A percentile compares a stretch with the other conserved stretches of the same genome.
phyloP scores from a whole-genome alignment of 2,888 invertebrate species.

The Saturnia pavonia region DNA sequence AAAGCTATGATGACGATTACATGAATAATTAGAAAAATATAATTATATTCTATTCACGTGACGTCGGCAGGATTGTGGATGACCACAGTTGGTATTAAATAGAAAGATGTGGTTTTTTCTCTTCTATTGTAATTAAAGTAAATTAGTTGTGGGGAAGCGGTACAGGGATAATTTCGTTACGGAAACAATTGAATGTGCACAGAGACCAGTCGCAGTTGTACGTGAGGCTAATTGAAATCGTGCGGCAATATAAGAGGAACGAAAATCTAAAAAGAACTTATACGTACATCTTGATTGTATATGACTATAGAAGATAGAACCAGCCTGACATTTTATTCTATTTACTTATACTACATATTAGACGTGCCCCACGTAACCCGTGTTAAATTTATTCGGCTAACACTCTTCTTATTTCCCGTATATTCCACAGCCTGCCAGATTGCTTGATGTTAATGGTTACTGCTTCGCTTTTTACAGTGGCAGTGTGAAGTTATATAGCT shows the following conservation, averaged over 20 bases:
- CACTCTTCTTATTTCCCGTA: too few species aligned
- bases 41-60: too few species aligned
- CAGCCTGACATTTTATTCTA: background rate
- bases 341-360: background rate
- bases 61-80: too few species aligned
- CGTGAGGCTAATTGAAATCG: slow-evolving; percentile 34
- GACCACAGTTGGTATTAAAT: too few species aligned
- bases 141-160: slow-evolving; percentile 15
- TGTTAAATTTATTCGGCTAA: too few species aligned
- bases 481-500: too few species aligned
- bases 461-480: too few species aligned
- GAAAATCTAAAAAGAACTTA: background rate
- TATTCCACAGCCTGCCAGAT: too few species aligned
- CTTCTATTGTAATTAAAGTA: slow-evolving; percentile 10
- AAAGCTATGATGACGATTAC: too few species aligned
- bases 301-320: background rate
- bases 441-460: too few species aligned
- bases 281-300: background rate
- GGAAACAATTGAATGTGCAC: slow-evolving; percentile 17
- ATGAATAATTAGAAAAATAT: too few species aligned
- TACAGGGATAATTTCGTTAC: slow-evolving; percentile 11
- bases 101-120: background rate
- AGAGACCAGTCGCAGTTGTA: slow-evolving; percentile 28
- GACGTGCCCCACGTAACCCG: too few species aligned
- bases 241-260: slow-evolving; percentile 26